These are phyloP conservation scores for Eclectus roratus DNA, from an alignment of 2,113 vertebrate genomes.

Conservation along the genomic window DNA sequence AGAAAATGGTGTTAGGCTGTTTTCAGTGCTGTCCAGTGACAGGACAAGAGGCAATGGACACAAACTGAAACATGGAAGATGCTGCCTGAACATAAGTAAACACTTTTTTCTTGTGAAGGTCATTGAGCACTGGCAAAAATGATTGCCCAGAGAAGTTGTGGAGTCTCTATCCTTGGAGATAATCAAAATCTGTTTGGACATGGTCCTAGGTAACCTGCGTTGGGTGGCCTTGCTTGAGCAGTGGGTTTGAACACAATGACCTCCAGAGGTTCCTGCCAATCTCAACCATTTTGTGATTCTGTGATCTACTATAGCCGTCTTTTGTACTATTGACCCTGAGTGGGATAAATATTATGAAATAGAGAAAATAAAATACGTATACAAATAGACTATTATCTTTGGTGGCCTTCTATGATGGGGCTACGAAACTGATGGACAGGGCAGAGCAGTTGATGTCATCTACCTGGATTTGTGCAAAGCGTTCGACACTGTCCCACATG, in stretches of 20 bases:
- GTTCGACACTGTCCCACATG: too few species aligned
- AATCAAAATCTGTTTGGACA: background rate
- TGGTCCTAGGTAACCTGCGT: background rate
- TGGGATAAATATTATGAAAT: background rate
- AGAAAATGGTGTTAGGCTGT: background rate
- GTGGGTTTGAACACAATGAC: accelerated
- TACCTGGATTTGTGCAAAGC: too few species aligned
- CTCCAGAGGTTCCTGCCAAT: background rate
- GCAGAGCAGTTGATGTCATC: too few species aligned
- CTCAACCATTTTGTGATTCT: background rate
- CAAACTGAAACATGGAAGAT: background rate
- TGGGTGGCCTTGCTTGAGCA: background rate
- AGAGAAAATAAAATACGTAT: background rate
- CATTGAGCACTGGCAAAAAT: background rate
- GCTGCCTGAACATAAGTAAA: background rate
- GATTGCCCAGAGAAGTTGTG: background rate
- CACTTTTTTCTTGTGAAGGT: background rate
- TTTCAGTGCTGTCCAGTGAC: background rate
- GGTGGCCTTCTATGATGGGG: too few species aligned
- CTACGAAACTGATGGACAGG: too few species aligned
- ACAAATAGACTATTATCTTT: background rate
- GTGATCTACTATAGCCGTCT: background rate
- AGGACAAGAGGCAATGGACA: background rate
- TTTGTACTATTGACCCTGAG: background rate
- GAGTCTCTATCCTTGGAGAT: background rate